Evolutionary conservation across 2,113 vertebrate genomes (phyloP).

Genomic region (Saimiri boliviensis): DNA sequence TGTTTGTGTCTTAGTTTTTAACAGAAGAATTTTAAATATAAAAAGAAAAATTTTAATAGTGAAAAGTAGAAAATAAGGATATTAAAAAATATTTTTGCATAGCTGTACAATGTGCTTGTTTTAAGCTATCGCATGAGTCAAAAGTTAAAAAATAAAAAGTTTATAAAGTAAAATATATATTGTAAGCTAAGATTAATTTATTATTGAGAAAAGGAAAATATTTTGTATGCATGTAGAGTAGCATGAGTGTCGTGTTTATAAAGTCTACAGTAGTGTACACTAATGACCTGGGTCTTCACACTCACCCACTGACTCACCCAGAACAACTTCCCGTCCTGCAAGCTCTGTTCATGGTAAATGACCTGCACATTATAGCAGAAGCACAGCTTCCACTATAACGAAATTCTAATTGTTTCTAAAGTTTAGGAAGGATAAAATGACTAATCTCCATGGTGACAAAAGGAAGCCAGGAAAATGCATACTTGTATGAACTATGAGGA

Average conservation of each 20-base stretch:
- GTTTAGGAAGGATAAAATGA: constrained; percentile 83
- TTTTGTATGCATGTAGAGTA: neutral
- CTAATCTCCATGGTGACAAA: constrained; percentile 87
- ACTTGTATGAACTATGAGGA: constrained; percentile 89
- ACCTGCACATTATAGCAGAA: too few species aligned
- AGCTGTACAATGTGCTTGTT: neutral
- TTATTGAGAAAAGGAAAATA: neutral
- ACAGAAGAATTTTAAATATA: neutral
- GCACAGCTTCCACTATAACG: constrained; percentile 59
- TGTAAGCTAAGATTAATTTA: neutral
- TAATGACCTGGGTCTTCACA: neutral
- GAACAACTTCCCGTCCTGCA: neutral
- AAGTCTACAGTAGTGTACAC: neutral
- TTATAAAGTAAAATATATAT: neutral
- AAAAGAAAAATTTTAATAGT: neutral
- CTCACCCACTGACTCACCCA: neutral
- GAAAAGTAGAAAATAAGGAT: neutral
- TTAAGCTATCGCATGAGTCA: neutral
- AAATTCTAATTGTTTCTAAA: constrained; percentile 84
- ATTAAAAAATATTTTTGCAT: neutral
- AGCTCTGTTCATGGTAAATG: neutral
- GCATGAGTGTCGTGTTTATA: neutral
- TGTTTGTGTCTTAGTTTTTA: neutral
- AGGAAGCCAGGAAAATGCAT: constrained; percentile 87
- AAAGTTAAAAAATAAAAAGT: neutral